These are phyloP conservation scores for Corythornis vintsioides DNA, from an alignment of 2,113 vertebrate species.

Conservation along the genomic window DNA sequence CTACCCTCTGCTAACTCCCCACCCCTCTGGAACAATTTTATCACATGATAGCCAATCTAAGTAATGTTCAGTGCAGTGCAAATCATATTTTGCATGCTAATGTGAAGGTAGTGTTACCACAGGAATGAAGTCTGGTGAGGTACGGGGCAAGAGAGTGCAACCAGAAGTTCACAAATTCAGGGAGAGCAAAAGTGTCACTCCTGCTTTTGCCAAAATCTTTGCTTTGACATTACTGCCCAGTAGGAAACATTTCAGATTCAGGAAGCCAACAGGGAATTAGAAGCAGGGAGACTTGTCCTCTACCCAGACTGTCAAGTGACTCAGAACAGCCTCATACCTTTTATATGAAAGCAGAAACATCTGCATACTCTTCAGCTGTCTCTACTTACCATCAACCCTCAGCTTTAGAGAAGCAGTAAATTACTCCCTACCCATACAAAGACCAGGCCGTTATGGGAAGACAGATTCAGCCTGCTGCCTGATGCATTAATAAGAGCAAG, in stretches of 20 bases:
- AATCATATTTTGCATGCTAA: conserved; percentile 32
- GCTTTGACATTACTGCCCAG: background rate
- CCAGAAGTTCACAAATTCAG: background rate
- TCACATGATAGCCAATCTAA: background rate
- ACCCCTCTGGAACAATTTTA: background rate
- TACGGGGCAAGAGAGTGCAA: background rate
- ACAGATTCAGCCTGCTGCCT: background rate
- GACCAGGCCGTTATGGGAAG: background rate
- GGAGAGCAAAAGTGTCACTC: background rate
- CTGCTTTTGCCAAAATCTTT: background rate
- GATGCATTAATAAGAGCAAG: too few species aligned
- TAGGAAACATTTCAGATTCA: background rate
- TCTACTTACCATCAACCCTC: background rate
- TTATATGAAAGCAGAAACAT: background rate
- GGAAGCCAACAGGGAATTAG: background rate
- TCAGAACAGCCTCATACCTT: background rate
- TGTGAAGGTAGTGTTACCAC: background rate
- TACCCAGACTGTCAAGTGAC: background rate
- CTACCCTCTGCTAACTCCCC: background rate
- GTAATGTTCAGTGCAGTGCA: background rate
- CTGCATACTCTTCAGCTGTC: background rate
- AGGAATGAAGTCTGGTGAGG: conserved; percentile 29
- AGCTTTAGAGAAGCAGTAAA: background rate
- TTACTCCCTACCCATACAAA: background rate
- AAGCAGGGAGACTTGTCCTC: background rate